Conservation (phyloP, 92 coral and sea anemone species). For the Zoanthus gigantus region DNA sequence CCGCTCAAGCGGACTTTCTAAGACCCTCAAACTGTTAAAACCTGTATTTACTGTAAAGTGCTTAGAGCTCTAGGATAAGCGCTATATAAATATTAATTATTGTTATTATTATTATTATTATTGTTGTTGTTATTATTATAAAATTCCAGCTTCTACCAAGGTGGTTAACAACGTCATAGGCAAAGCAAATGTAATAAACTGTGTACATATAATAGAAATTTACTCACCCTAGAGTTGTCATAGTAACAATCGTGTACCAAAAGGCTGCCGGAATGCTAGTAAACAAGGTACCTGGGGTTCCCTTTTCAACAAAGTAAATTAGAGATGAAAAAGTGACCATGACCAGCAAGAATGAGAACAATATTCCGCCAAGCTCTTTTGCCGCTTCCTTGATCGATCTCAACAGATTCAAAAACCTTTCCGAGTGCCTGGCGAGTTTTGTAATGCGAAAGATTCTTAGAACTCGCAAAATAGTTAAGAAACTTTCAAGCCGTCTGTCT, state of each 20-base stretch:
- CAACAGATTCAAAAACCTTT: slow-evolving; percentile 70
- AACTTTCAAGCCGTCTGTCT: slow-evolving; percentile 48
- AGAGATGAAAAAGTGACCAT: slow-evolving; percentile 81
- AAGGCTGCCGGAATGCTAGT: slow-evolving; percentile 82
- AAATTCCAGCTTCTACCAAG: too few relatives aligned
- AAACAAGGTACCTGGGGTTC: slow-evolving; percentile 47
- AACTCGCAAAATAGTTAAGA: slow-evolving; percentile 74
- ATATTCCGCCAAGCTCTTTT: slow-evolving; percentile 84
- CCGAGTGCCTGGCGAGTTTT: slow-evolving; percentile 84
- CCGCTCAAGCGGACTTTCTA: too few relatives aligned
- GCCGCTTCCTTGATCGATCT: slow-evolving; percentile 76
- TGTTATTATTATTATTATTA: too few relatives aligned
- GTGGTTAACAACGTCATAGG: too few relatives aligned
- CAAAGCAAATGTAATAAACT: too few relatives aligned
- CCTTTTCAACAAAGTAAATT: slow-evolving; percentile 65
- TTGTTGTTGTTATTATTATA: too few relatives aligned
- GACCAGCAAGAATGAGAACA: slow-evolving; percentile 80
- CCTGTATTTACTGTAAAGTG: too few relatives aligned
- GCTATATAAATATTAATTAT: too few relatives aligned
- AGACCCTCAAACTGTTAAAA: too few relatives aligned
- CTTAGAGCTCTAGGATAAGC: too few relatives aligned
- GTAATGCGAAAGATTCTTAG: slow-evolving; percentile 82
- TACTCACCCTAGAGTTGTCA: slow-evolving; percentile 92
- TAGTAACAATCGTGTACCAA: slow-evolving; percentile 93
- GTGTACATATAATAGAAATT: too few relatives aligned